A percentile compares a stretch with the other conserved stretches of the same genome.
Evolutionary conservation across 2,113 vertebrate species (phyloP).

Genomic region (Oryzias celebensis): DNA sequence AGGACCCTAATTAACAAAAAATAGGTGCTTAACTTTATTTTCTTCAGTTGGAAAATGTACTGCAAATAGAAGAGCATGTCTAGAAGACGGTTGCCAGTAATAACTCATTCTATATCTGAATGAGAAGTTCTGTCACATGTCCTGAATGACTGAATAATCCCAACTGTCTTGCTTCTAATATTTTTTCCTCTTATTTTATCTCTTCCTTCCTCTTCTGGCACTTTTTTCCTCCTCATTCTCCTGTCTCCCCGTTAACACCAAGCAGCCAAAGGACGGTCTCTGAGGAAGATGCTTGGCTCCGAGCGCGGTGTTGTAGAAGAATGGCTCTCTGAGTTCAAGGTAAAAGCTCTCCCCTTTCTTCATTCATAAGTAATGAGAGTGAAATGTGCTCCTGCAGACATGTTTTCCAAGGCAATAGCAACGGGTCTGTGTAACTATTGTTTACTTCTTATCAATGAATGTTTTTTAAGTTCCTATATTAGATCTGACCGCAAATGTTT

Average conservation of each 20-base stretch:
- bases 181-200: neutral
- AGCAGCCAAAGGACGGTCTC: slow-evolving; percentile 68
- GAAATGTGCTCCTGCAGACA: slow-evolving; percentile 14
- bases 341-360: slow-evolving; percentile 60
- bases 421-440: no score
- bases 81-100: neutral
- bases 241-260: slow-evolving; percentile 37
- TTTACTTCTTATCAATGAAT: no score
- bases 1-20: no score
- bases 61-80: neutral
- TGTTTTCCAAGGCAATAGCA: no score
- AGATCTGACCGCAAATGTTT: no score
- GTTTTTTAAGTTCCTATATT: no score
- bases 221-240: neutral
- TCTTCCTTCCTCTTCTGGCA: neutral
- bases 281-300: slow-evolving; percentile 90
- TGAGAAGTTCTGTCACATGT: neutral
- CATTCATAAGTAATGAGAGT: slow-evolving; percentile 11
- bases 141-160: neutral
- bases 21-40: neutral
- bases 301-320: slow-evolving; percentile 94
- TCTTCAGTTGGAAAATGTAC: neutral
- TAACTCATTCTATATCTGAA: neutral
- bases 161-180: no score
- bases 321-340: slow-evolving; percentile 99